Evolutionary conservation across 1,140 invertebrate genomes (phyloP), one percentile per base, ranked within the genome.

Genomic region (Mactra quadrangularis): DNA sequence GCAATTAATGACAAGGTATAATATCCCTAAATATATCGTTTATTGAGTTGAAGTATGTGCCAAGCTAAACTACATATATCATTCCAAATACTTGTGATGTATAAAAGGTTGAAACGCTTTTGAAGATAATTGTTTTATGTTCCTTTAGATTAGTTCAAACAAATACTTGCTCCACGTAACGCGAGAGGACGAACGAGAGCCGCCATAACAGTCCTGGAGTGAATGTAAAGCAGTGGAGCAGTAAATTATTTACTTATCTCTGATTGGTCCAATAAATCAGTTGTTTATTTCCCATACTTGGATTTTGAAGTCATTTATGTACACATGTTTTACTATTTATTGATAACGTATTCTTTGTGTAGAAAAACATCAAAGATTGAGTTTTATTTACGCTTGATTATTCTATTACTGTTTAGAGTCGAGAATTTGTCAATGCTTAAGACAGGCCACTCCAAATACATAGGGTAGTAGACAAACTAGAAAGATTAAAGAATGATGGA

Each of bases 251-350:
- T 53, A 50, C 77, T 81, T 81, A 70, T 78, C 76, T 78, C 47
- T 55, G 60, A 78, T 78, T 78, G 76, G 76, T 64, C 59, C 62
- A 53, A 78, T 78, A 78, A 78, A 78, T 78, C 76, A 78, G 60
- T 31, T 55, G 64, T 68, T 64, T 78, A 78, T 78, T 81, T 38
- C 41, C 64, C 47, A 81, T 71, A 81, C 77, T 57, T 71, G 64
- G 77, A 81, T 81, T 71, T 70, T 70, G 77, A 71, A 81, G 77
- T 81, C 77, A 81, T 81, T 81, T 81, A 81, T 81, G 77, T 81
- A 81, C 77, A 81, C 77, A 81, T 81, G 77, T 81, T 81, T 81
- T 81, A 81, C 47, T 81, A 81, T 81, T 81, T 81, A 81, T 81
- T 53, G 77, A 81, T 81, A 81, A 81, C 29, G 66, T 50, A 45